phyloP scores from a whole-genome alignment of 2,797 vertebrate genomes.

The Monodelphis domestica region DNA sequence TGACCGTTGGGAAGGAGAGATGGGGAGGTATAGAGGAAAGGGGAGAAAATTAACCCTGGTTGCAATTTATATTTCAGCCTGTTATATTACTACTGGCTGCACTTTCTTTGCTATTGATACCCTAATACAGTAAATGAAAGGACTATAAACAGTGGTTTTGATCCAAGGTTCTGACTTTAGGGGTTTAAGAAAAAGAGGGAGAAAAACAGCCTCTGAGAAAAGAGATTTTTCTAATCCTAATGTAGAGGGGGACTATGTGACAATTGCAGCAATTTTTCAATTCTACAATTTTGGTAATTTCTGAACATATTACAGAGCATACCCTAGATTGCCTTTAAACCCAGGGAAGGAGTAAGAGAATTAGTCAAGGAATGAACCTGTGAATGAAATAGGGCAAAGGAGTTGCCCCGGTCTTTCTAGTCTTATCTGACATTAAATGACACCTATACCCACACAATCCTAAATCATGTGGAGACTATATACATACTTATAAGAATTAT shows the following conservation, averaged over 20 bases:
- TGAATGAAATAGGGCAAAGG: neutral
- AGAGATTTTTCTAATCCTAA: neutral
- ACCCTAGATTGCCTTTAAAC: neutral
- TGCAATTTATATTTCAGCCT: neutral
- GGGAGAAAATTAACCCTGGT: neutral
- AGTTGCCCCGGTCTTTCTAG: neutral
- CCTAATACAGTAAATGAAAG: neutral
- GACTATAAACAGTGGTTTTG: neutral
- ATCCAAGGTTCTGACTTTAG: neutral
- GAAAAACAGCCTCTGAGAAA: neutral
- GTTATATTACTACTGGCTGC: neutral
- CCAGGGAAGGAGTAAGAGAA: neutral
- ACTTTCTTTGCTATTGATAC: neutral
- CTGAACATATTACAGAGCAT: neutral
- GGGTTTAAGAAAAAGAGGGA: neutral
- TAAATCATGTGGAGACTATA: neutral
- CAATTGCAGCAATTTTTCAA: neutral
- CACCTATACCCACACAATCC: neutral
- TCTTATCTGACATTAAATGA: neutral
- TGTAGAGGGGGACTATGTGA: neutral
- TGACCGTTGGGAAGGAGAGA: neutral
- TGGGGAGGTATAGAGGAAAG: neutral
- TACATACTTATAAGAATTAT: neutral
- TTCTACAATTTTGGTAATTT: neutral
- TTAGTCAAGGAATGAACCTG: neutral